Percentiles rank a stretch among this genome's conserved stretches.
These are phyloP conservation scores for Erethizon dorsatum DNA, from an alignment of 2,797 vertebrate genomes.

Conservation along the genomic window DNA sequence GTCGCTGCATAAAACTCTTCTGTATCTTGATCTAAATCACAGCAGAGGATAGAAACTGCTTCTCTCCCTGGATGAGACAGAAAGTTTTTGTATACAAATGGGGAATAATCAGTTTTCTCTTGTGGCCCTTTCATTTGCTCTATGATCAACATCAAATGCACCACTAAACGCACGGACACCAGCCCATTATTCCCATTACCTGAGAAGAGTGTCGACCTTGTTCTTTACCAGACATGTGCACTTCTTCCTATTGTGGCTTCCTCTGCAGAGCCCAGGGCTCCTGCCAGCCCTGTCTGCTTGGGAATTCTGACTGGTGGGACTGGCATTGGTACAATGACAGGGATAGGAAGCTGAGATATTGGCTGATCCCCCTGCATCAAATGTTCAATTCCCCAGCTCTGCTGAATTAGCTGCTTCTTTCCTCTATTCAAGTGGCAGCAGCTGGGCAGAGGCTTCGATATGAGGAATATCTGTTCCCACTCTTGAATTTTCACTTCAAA, in stretches of 20 bases:
- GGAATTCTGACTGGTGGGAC: neutral
- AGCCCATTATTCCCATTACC: no score
- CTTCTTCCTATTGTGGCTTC: neutral
- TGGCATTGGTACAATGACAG: neutral
- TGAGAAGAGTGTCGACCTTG: neutral
- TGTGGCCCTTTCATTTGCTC: neutral
- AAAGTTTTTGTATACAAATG: neutral
- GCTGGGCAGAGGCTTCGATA: conserved; percentile 42
- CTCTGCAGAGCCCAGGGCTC: neutral
- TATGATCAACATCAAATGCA: neutral
- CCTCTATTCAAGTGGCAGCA: conserved; percentile 31
- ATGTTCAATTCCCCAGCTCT: neutral
- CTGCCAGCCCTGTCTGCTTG: neutral
- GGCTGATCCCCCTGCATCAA: neutral
- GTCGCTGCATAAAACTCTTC: neutral
- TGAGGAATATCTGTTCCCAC: conserved; percentile 65
- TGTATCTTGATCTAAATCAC: conserved; percentile 12
- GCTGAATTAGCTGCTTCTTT: conserved; percentile 42
- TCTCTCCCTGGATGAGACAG: neutral
- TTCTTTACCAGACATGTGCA: neutral
- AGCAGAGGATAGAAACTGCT: neutral
- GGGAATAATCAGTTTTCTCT: neutral
- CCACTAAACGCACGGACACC: neutral
- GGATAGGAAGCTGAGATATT: neutral
- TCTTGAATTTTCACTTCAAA: conserved; percentile 58